Conservation (phyloP, 2,888 invertebrate genomes). For the Branchipolynoe longqiensis region DNA sequence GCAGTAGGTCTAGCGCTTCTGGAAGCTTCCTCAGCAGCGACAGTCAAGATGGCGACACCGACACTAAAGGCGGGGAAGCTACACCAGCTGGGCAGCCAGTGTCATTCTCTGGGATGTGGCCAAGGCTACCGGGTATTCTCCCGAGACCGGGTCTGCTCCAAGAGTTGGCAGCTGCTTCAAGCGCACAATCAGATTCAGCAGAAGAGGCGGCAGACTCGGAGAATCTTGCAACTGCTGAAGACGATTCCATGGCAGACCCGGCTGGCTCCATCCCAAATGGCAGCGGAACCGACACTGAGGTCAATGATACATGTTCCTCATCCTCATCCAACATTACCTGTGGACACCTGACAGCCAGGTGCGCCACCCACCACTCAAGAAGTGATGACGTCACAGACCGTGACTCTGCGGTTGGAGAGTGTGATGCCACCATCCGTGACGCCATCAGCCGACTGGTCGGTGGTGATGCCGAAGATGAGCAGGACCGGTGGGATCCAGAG, state of each 20-base stretch:
- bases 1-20: not conserved
- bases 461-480: not conserved
- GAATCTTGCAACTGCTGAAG: slow-evolving; percentile 13
- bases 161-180: not conserved
- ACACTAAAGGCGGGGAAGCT: not conserved
- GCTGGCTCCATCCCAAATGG: not conserved
- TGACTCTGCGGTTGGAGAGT: not conserved
- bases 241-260: not conserved
- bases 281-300: not conserved
- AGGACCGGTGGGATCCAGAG: not conserved
- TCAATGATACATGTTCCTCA: not conserved
- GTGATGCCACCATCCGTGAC: not conserved
- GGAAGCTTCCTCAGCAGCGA: not conserved
- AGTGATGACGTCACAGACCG: not conserved
- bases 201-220: not conserved
- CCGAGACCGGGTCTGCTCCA: not conserved
- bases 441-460: not conserved
- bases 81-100: not conserved
- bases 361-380: not conserved
- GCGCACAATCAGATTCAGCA: not conserved
- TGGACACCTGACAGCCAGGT: not conserved
- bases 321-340: not conserved
- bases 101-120: not conserved
- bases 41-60: not conserved
- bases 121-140: not conserved